Evolutionary conservation across 2,113 vertebrate genomes (phyloP).

Genomic region (Lepisosteus osseus): DNA sequence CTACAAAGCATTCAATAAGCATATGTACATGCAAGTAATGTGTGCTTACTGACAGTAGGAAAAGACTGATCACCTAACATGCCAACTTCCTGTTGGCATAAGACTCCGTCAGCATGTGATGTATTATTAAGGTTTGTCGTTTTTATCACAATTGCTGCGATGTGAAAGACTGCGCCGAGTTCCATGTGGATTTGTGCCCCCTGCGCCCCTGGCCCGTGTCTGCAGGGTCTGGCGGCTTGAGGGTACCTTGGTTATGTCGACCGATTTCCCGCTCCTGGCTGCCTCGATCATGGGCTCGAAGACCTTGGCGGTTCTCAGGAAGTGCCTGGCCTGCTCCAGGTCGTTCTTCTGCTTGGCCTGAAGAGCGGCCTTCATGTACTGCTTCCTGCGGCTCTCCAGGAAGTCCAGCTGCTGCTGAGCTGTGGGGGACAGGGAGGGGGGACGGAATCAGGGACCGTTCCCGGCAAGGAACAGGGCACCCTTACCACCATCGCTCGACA

Average conservation of each 20-base stretch:
- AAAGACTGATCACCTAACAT: too few relatives aligned
- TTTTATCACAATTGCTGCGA: too few relatives aligned
- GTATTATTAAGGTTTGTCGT: too few relatives aligned
- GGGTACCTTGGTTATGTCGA: constrained; percentile 76
- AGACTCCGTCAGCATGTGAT: too few relatives aligned
- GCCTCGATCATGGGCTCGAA: constrained; percentile 77
- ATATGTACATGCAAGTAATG: too few relatives aligned
- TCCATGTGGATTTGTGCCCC: too few relatives aligned
- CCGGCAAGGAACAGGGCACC: neutral
- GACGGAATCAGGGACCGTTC: neutral
- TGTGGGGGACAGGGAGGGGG: constrained; percentile 40
- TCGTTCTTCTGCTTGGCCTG: constrained; percentile 90
- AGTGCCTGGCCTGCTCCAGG: constrained; percentile 79
- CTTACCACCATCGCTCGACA: neutral
- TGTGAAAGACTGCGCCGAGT: too few relatives aligned
- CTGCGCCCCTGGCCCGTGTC: too few relatives aligned
- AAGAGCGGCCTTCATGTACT: constrained; percentile 87
- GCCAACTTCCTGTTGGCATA: too few relatives aligned
- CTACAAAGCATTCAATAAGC: too few relatives aligned
- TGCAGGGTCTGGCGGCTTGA: too few relatives aligned
- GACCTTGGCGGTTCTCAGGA: constrained; percentile 78
- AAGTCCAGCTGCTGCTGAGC: constrained; percentile 79
- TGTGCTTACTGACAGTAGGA: too few relatives aligned
- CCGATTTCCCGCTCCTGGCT: constrained; percentile 62
- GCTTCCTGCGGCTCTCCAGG: constrained; percentile 81